Base-by-base conservation (phyloP, 1,140 invertebrate genomes). In the Cyclargus thomasi region DNA sequence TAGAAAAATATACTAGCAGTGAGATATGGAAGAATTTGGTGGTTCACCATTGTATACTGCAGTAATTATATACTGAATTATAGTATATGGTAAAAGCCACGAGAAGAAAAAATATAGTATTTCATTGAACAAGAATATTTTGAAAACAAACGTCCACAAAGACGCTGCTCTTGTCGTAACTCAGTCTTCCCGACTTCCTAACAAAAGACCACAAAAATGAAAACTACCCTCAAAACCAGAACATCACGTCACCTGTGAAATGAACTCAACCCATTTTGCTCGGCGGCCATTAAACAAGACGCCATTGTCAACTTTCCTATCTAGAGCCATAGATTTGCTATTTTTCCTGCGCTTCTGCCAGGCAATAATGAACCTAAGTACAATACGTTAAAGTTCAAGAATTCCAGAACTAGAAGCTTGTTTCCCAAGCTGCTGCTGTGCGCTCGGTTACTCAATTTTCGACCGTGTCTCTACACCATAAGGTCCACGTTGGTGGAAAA, bases 211-310 rank as follows among this genome's bases (percentile, higher is more conserved):
- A 47, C 14, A 47, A 47, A 47, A 47, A 39, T 14, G 39, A 47
- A 47, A 47, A 47, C 39, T 16, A 47, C 39, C 39, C 39, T 29
- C 39, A 47, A 47, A 47, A 47, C 39, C 39, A 47, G 39, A 21
- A 20, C 17, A 59, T 20, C 22, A 57, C 35, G 65, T 35, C 65
- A 66, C 53, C 53, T 66, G 65, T 66, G 55, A 66, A 66, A 55
- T 66, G 65, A 66, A 59, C 67, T 57, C 59, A 47, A 6, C 73
- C 68, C 67, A 67, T 66, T 65, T 29, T 73, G 77, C 76, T 85
- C 85, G 81, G 72, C 79, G 72, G 81, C 77, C 80, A 79, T 86
- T 78, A 82, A 88, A 86, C 85, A 88, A 88, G 83, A 86, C 81
- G 74, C 85, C 77, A 86, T 88, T 88, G 83, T 88, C 80, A 82